Evolutionary conservation across 2,888 invertebrate genomes (phyloP), one percentile per base, ranked within the genome.

Genomic region (Ecliptopera silaceata): DNA sequence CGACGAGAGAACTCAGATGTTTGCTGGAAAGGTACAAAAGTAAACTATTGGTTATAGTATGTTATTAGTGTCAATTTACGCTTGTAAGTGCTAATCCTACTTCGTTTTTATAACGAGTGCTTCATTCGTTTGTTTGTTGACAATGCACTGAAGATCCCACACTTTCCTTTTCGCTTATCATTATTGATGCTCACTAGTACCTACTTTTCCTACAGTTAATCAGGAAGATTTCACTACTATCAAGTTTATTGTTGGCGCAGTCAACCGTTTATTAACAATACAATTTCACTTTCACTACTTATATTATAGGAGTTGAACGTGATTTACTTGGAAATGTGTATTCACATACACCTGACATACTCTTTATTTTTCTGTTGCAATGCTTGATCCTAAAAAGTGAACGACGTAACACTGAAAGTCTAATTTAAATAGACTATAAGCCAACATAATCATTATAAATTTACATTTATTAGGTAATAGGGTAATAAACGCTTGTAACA

Each of bases 1-100:
- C 60, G 67, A 64, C 70, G 57, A 65, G 60, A 64, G 84, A 84
- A 69, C 71, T 71, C 43, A 63, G 56, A 58, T 70, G 64, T 67
- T 74, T 86, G 56, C 61, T 82, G 60, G 69, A 77, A 68, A 81
- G 83, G 83, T 84, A 79, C 22, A 32, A 17, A 26, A 10, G 17
- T 18, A 18, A 39, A 39, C 18, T 39, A 36, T 15, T 36, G 13
- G 8, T 15, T 36, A 36, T 36, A 36, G n/a, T 10, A 8, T 26
- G 36, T 36, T 29, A 29, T 43, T 20, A 17, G 22, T 39, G 38
- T 38, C 11, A 31, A 39, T 39, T 12, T 22, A 15, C 13, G 46
- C 13, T 26, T 36, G 45, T 12, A 15, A 36, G 36, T 36, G 15
- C 15, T 36, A 15, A 15, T 4, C 34, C 26, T 26, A 26, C 26